Conservation (phyloP, 2,113 vertebrate species). For the Pelmatolapia mariae region DNA sequence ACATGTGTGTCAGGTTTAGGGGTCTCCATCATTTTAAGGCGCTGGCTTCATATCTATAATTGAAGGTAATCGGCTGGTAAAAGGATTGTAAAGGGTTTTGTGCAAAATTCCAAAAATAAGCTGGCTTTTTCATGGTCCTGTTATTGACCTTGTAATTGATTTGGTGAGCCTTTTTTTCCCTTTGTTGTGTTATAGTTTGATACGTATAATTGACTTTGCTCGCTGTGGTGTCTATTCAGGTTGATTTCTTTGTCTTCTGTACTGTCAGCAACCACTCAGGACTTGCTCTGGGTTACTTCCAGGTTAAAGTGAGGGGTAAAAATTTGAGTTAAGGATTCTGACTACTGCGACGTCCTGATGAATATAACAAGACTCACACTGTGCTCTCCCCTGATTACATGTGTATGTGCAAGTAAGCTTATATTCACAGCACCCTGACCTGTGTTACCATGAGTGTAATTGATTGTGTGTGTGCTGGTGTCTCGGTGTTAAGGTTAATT, state of each 20-base stretch:
- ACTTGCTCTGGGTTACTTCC: not conserved
- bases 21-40: constrained; percentile 35
- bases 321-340: not conserved
- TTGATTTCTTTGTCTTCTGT: constrained; percentile 11
- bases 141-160: constrained; percentile 55
- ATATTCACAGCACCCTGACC: constrained; percentile 32
- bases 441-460: constrained; percentile 52
- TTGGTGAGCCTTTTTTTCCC: constrained; percentile 5
- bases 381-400: not conserved
- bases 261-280: not conserved
- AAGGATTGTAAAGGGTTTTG: constrained; percentile 59
- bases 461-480: constrained; percentile 59
- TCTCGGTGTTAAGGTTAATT: constrained; percentile 70
- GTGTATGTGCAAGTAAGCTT: constrained; percentile 5
- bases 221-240: not conserved
- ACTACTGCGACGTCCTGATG: not conserved
- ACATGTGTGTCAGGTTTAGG: constrained; percentile 43
- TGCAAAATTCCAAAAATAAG: constrained; percentile 40
- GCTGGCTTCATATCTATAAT: constrained; percentile 52
- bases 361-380: not conserved
- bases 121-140: constrained; percentile 42
- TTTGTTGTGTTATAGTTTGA: constrained; percentile 34
- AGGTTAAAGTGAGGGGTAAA: not conserved
- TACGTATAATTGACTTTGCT: constrained; percentile 47
- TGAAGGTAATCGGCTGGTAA: constrained; percentile 57